Conservation (phyloP, 2,888 invertebrate genomes). For the Zhengitettix transpicula region DNA sequence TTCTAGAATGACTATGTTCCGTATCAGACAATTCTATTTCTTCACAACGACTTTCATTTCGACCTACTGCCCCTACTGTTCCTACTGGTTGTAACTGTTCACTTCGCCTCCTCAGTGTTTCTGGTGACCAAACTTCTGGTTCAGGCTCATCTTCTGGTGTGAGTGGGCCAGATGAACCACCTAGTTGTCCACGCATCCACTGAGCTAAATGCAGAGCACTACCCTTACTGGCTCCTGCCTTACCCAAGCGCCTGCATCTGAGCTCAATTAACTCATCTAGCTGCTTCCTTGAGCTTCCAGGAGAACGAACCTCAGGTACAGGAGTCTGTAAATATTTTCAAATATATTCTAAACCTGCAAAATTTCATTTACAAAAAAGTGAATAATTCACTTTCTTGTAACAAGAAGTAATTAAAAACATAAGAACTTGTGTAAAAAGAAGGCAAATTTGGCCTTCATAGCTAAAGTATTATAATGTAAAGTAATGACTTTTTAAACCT, state of each 20-base stretch:
- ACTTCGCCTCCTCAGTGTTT: conserved; percentile 51
- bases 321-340: conserved; percentile 5
- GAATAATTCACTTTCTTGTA: not conserved
- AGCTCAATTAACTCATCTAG: conserved; percentile 43
- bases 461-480: no score
- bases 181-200: conserved; percentile 62
- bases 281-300: conserved; percentile 16
- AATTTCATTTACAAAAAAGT: not conserved
- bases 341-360: not conserved
- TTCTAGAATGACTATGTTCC: conserved; percentile 49
- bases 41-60: conserved; percentile 20
- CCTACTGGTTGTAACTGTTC: conserved; percentile 37
- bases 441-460: no score
- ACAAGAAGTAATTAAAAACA: no score
- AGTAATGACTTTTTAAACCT: no score
- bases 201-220: conserved; percentile 58
- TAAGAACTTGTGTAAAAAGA: no score
- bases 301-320: conserved; percentile 1
- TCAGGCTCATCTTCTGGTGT: conserved; percentile 11
- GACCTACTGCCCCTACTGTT: conserved; percentile 10
- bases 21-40: conserved; percentile 16
- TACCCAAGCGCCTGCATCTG: conserved; percentile 43
- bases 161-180: conserved; percentile 18
- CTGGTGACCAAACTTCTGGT: conserved; percentile 41
- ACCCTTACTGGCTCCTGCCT: conserved; percentile 46